Base-by-base conservation (phyloP, 2,113 vertebrate species). In the Orthonyx spaldingii region DNA sequence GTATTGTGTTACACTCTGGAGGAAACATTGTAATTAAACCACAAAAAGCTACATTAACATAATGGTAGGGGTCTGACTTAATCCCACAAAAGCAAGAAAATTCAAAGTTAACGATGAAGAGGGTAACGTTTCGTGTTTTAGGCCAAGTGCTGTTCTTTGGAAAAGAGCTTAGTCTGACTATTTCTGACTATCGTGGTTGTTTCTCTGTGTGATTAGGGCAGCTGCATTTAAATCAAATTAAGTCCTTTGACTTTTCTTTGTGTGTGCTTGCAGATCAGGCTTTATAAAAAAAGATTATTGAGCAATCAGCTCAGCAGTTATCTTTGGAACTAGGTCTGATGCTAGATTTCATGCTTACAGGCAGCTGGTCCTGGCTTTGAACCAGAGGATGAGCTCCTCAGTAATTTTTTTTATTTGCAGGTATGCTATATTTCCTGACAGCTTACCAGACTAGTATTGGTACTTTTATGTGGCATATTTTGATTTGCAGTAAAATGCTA, bases 1-100 rank as follows among this genome's bases (percentile, higher is more conserved):
- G 87, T 96, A 90, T 76, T 96, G 55, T 94, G 87, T 80, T 93
- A 70, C 44, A 49, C 96, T 93, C 85, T 55, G 91, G 92, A 83
- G 65, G 27, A 94, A 97, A 89, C 37, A 47, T 90, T 92, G 61
- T 89, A 97, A 96, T 97, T 97, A 97, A 97, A 87, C 64, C 84
- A 95, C 90, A 92, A 91, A 96, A 96, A 93, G 70, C 39, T 83
- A 76, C 61, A 75, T 94, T 95, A 96, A 94, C 94, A 66, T 94
- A 96, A 94, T 92, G 84, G 78, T 80, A 91, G 92, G 68, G 49
- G 71, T 96, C 87, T 97, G 91, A 94, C 49, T 95, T 96, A 96
- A 90, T 94, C 78, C 80, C 87, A 93, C 46, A 0, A 96, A 97
- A 93, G 64, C 91, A 94, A 93, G 77, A 80, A 90, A 95, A 96